Conservation (phyloP, 2,113 vertebrate genomes). For the Typhlomys cinereus region DNA sequence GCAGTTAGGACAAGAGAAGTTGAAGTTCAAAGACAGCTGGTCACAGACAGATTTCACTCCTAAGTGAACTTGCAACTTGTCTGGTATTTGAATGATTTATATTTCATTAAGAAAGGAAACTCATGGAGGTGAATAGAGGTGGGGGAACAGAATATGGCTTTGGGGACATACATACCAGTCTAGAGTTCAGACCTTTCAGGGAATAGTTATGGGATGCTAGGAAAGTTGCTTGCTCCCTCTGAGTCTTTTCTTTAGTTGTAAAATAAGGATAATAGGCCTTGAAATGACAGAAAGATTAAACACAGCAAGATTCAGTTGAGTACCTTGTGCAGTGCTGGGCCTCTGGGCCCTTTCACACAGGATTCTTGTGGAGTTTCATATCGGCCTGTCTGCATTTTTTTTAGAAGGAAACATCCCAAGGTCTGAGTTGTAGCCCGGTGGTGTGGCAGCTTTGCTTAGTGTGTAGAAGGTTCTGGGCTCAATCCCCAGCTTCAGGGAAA, state of each 20-base stretch:
- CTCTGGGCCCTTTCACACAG: neutral
- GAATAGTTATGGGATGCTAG: neutral
- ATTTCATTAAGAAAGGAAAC: neutral
- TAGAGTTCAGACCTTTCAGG: neutral
- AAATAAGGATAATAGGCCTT: neutral
- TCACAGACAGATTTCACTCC: neutral
- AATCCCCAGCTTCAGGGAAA: neutral
- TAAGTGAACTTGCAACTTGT: neutral
- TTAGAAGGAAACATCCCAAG: slow-evolving; percentile 52
- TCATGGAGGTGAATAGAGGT: neutral
- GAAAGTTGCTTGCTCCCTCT: neutral
- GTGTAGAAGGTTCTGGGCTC: neutral
- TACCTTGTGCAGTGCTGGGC: neutral
- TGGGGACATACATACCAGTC: neutral
- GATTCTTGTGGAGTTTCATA: neutral
- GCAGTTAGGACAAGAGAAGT: neutral
- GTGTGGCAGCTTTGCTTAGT: neutral
- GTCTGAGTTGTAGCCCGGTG: neutral
- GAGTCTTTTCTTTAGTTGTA: neutral
- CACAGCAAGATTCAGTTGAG: neutral
- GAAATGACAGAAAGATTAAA: neutral
- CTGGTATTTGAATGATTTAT: neutral
- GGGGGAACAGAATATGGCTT: neutral
- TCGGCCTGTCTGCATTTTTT: slow-evolving; percentile 58
- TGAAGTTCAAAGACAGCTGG: neutral